phyloP scores from a whole-genome alignment of 2,113 vertebrate genomes.

The Callaeas wilsoni region DNA sequence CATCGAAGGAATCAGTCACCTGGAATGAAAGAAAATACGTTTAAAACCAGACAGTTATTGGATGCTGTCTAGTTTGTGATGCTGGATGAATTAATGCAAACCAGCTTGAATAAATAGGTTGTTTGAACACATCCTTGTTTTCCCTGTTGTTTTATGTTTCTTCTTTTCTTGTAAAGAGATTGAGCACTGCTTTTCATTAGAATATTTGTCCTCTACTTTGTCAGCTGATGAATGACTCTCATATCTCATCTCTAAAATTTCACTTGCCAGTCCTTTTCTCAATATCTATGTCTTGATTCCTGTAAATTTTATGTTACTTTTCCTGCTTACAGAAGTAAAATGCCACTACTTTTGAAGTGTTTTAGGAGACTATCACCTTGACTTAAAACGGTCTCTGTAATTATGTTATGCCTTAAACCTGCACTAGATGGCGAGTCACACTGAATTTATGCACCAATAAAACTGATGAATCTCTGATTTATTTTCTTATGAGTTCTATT shows the following conservation, averaged over 20 bases:
- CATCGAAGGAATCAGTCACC: neutral
- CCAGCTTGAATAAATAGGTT: neutral
- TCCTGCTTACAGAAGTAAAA: neutral
- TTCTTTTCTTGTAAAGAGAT: neutral
- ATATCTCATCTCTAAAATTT: neutral
- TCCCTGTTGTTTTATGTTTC: neutral
- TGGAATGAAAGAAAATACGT: conserved; percentile 17
- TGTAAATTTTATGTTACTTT: neutral
- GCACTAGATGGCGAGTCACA: conserved; percentile 36
- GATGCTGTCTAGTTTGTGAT: neutral
- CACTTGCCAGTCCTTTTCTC: neutral
- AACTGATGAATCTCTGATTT: neutral
- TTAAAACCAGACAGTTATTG: neutral
- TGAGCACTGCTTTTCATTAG: neutral
- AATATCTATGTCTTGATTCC: neutral
- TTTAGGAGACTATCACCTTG: neutral
- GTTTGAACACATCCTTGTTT: neutral
- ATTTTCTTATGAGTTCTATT: neutral
- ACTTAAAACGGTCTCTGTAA: neutral
- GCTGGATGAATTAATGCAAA: neutral
- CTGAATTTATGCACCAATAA: neutral
- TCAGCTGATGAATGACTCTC: neutral
- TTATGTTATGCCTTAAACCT: neutral
- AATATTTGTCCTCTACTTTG: neutral
- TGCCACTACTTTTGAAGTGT: neutral